Evolutionary conservation across 2,797 vertebrate species (phyloP), one percentile per base, ranked within the genome.

Genomic region (Sebastes aleutianus): DNA sequence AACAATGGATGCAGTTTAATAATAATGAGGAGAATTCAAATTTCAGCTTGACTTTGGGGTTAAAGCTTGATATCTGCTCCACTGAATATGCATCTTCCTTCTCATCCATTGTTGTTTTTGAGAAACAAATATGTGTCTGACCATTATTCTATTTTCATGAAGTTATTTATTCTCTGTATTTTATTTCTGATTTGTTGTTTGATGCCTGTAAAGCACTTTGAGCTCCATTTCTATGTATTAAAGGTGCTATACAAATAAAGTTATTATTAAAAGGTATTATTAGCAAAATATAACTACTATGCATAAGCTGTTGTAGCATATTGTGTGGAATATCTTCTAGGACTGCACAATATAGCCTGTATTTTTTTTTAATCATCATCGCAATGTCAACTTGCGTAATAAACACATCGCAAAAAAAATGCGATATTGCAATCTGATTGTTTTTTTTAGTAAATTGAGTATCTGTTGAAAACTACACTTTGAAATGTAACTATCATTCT

Each of bases 31-130:
- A 31, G 7, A 43, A 71, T 50, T 18, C 2, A 70, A 36, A 36
- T 43, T 13, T 43, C 22, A 20, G 8, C 22, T 64, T 2, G 10
- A 22, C 16, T 16, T 12, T 61, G 20, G 27, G 24, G 7, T 32
- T 24, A 1, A 69, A 57, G 1, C 6, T 10, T 24, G 0, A 0
- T 70, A 36, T n/a, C 0, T 4, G 5, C 16, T 73, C 34, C n/a
- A 59, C 64, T 26, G 26, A 64, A 65, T 22, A 50, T 16, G 10
- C 10, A 65, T 54, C 5, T 71, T 53, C 36, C 6, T 8, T 75
- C 26, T n/a, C 18, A 2, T 36, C 13, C 14, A 61, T 43, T 61
- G 2, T 9, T 34, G 13, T 18, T 66, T 59, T 20, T 27, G 4
- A 59, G 6, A 59, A 64, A 27, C 2, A 26, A 5, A 61, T n/a